Conservation (phyloP, 1,140 invertebrate genomes). For the Heliconius congener region DNA sequence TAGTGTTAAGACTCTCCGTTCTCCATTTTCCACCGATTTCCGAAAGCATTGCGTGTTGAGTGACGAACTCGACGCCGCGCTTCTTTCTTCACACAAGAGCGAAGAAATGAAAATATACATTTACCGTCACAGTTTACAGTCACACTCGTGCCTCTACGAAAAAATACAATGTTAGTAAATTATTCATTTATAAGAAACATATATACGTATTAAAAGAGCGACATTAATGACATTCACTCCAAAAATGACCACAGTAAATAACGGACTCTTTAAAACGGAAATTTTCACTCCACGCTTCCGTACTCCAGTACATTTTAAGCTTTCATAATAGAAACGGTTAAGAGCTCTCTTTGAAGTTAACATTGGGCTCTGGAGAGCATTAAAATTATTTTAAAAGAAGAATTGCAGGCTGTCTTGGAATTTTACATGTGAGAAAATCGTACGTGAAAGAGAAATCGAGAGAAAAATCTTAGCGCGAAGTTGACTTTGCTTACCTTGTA, state of each 20-base stretch:
- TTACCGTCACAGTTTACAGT: no score
- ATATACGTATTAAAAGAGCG: conserved; percentile 6
- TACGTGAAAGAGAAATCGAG: background rate
- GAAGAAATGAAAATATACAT: no score
- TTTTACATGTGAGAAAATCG: conserved; percentile 1
- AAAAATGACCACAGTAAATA: conserved; percentile 39
- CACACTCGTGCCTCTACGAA: no score
- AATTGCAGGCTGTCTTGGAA: conserved; percentile 3
- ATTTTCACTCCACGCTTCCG: conserved; percentile 54
- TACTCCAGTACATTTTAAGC: conserved; percentile 57
- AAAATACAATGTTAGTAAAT: background rate
- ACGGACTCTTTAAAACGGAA: conserved; percentile 40
- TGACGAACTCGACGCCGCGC: no score
- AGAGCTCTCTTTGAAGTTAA: conserved; percentile 50
- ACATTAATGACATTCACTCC: conserved; percentile 26
- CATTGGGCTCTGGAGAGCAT: conserved; percentile 42
- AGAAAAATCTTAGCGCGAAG: background rate
- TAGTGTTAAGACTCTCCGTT: no score
- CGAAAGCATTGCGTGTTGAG: no score
- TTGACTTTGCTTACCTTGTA: background rate
- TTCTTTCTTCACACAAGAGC: no score
- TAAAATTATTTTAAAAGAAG: conserved; percentile 40
- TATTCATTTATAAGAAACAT: background rate
- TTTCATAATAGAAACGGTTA: conserved; percentile 61
- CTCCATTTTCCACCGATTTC: no score